phyloP scores from a whole-genome alignment of 2,113 vertebrate genomes.

The Strix uralensis region DNA sequence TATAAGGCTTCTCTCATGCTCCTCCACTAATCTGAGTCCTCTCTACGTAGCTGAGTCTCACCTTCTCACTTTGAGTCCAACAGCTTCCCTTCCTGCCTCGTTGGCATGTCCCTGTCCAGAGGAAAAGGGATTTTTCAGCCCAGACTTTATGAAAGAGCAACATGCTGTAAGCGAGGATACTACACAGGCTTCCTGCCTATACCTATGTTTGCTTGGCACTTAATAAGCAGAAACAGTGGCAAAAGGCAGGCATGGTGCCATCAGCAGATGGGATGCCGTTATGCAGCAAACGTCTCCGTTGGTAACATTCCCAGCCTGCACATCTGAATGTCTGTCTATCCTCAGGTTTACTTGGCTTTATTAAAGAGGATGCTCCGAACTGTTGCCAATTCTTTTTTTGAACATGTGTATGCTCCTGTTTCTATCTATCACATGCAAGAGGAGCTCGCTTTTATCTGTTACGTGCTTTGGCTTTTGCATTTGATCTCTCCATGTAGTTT shows the following conservation, averaged over 20 bases:
- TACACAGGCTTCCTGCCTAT: neutral
- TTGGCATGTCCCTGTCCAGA: neutral
- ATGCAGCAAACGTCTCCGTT: neutral
- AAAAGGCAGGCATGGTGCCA: slow-evolving; percentile 36
- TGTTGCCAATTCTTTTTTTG: slow-evolving; percentile 18
- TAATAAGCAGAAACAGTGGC: neutral
- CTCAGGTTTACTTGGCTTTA: slow-evolving; percentile 51
- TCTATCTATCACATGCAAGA: neutral
- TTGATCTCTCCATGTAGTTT: neutral
- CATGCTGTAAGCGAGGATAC: neutral
- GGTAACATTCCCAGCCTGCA: slow-evolving; percentile 34
- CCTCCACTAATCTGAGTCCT: neutral
- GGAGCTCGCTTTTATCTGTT: neutral
- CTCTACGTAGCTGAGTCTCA: neutral
- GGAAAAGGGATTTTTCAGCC: neutral
- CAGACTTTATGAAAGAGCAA: neutral
- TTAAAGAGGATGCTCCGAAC: neutral
- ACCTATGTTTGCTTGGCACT: slow-evolving; percentile 27
- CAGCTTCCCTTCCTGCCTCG: neutral
- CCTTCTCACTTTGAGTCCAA: neutral
- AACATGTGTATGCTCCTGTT: slow-evolving; percentile 31
- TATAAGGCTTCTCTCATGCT: neutral
- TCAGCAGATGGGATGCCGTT: slow-evolving; percentile 3
- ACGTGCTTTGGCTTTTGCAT: neutral
- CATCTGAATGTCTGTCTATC: slow-evolving; percentile 37